Conservation (phyloP, 2,113 vertebrate species). For the Hypocryptadius cinnamomeus region DNA sequence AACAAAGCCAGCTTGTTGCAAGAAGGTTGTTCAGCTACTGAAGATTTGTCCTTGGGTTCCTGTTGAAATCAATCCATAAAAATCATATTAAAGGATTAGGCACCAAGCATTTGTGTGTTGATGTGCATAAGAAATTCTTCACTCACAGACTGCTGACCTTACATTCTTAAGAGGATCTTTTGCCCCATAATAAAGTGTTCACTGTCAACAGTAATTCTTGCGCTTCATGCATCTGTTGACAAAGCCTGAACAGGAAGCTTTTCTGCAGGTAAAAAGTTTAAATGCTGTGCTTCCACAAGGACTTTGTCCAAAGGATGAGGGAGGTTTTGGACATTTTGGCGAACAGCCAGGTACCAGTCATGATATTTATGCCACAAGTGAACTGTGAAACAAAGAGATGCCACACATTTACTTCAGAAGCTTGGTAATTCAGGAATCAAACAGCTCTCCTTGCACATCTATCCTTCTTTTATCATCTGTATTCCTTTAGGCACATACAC, state of each 20-base stretch:
- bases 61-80: constrained; percentile 61
- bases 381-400: background rate
- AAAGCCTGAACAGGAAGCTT: constrained; percentile 6
- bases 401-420: background rate
- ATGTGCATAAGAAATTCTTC: constrained; percentile 57
- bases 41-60: background rate
- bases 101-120: constrained; percentile 44
- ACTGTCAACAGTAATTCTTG: constrained; percentile 60
- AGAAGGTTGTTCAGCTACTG: constrained; percentile 10
- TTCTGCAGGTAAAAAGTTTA: constrained; percentile 16
- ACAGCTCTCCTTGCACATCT: background rate
- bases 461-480: background rate
- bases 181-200: constrained; percentile 51
- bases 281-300: background rate
- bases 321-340: background rate
- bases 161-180: constrained; percentile 64
- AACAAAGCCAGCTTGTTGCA: background rate
- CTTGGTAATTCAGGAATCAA: background rate
- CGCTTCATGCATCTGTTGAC: background rate
- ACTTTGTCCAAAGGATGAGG: background rate
- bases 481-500: background rate
- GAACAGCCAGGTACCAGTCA: accelerated
- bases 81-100: constrained; percentile 65
- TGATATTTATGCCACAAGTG: background rate
- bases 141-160: constrained; percentile 39